These are phyloP conservation scores for Plemyria rubiginata DNA, from an alignment of 2,888 invertebrate genomes.

Conservation along the genomic window DNA sequence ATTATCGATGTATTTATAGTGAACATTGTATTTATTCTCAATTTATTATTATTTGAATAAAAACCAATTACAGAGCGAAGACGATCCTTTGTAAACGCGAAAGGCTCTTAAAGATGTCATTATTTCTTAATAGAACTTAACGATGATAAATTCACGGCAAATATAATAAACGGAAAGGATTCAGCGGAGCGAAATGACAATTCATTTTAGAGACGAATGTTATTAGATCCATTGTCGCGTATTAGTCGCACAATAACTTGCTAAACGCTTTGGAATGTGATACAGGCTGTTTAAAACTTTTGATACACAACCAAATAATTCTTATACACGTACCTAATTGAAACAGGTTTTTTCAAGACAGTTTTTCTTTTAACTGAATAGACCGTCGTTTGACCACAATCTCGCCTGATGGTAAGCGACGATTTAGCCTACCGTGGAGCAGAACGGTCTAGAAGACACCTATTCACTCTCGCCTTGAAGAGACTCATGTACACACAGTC, in stretches of 20 bases:
- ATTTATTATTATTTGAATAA: conserved; percentile 5
- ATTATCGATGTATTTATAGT: too few species aligned
- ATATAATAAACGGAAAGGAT: conserved; percentile 62
- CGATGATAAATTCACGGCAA: conserved; percentile 63
- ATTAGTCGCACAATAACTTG: conserved; percentile 60
- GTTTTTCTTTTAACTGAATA: too few species aligned
- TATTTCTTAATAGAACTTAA: conserved; percentile 61
- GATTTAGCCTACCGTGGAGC: too few species aligned
- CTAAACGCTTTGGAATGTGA: conserved; percentile 55
- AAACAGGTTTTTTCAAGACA: too few species aligned
- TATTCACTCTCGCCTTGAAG: too few species aligned
- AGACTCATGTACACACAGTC: too few species aligned
- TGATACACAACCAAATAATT: neutral
- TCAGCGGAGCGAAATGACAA: conserved; percentile 60
- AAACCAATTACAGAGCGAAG: conserved; percentile 12
- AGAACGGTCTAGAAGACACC: too few species aligned
- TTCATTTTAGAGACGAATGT: conserved; percentile 60
- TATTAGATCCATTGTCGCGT: conserved; percentile 67
- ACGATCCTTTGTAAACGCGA: conserved; percentile 38
- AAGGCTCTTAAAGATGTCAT: conserved; percentile 59
- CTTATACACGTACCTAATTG: too few species aligned
- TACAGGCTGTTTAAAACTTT: conserved; percentile 54
- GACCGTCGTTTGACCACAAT: too few species aligned
- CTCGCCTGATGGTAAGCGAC: too few species aligned
- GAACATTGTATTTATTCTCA: too few species aligned